phyloP scores from a whole-genome alignment of 2,797 vertebrate genomes.

The Brachymystax lenok region DNA sequence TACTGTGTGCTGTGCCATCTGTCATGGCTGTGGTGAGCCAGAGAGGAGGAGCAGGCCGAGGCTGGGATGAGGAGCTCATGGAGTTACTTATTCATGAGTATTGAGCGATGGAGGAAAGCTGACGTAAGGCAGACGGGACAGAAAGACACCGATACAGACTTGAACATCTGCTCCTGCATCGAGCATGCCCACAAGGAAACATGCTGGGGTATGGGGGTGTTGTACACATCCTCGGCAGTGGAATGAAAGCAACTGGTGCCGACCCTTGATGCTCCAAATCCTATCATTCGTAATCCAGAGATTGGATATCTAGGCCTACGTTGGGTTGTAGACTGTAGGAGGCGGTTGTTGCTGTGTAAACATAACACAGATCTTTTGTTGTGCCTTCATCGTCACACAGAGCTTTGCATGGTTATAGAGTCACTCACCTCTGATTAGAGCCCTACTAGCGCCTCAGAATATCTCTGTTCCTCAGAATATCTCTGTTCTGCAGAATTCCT shows the following conservation, averaged over 20 bases:
- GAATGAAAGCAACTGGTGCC: background rate
- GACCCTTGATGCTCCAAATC: background rate
- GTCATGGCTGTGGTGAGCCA: background rate
- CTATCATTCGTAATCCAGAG: background rate
- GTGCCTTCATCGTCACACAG: too few relatives aligned
- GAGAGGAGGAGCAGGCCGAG: background rate
- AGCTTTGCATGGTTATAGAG: background rate
- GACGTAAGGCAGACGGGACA: conserved; percentile 25
- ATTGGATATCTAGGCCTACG: background rate
- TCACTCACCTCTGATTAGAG: background rate
- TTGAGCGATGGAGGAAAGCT: background rate
- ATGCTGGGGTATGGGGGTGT: background rate
- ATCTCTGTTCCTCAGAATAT: too few relatives aligned
- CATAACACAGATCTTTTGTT: background rate
- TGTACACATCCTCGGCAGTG: background rate
- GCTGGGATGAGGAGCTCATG: background rate
- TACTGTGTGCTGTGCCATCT: background rate
- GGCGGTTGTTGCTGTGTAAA: background rate
- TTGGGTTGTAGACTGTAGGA: background rate
- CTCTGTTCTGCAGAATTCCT: too few relatives aligned
- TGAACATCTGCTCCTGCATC: too few relatives aligned
- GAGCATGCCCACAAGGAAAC: background rate
- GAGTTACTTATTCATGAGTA: background rate
- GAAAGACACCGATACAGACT: too few relatives aligned
- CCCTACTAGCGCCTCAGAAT: too few relatives aligned